Percentiles rank a stretch among this genome's conserved stretches.
Evolutionary conservation across 1,140 invertebrate species (phyloP).

Genomic region (Trichogramma pretiosum): DNA sequence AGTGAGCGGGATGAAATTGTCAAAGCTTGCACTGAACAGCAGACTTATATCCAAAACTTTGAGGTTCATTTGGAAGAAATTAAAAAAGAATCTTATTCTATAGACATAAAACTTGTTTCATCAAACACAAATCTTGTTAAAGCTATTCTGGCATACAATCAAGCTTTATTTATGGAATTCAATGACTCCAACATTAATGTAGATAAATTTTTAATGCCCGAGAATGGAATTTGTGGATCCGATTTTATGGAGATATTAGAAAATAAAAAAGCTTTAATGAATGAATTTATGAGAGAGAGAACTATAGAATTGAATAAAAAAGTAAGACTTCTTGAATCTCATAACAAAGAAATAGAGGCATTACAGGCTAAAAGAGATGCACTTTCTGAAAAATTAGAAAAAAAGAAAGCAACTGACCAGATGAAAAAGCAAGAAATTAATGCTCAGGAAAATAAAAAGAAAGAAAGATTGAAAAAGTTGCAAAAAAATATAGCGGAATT

Average conservation of each 20-base stretch:
- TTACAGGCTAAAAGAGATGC: constrained; percentile 20
- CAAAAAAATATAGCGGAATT: constrained; percentile 22
- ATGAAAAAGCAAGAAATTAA: constrained; percentile 21
- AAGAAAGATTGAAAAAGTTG: constrained; percentile 24
- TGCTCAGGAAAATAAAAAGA: constrained; percentile 22
- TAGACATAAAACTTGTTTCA: constrained; percentile 29
- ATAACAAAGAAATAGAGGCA: constrained; percentile 22
- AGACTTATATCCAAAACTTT: constrained; percentile 26
- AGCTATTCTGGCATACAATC: constrained; percentile 29
- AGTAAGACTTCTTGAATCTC: constrained; percentile 13
- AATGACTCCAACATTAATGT: constrained; percentile 18
- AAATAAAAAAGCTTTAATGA: constrained; percentile 22
- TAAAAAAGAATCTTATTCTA: constrained; percentile 28
- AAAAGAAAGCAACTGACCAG: constrained; percentile 19
- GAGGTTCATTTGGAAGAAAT: constrained; percentile 32
- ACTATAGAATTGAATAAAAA: constrained; percentile 18
- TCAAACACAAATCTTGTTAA: constrained; percentile 27
- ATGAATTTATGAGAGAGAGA: constrained; percentile 21
- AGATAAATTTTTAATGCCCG: constrained; percentile 29
- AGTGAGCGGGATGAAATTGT: constrained; percentile 26
- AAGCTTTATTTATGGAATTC: constrained; percentile 28
- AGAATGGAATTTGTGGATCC: constrained; percentile 22
- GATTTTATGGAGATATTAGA: constrained; percentile 23
- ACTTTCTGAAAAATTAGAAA: constrained; percentile 19
- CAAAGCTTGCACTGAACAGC: constrained; percentile 24